These are phyloP conservation scores for Baryphthengus martii DNA, from an alignment of 2,113 vertebrate species.

Conservation along the genomic window DNA sequence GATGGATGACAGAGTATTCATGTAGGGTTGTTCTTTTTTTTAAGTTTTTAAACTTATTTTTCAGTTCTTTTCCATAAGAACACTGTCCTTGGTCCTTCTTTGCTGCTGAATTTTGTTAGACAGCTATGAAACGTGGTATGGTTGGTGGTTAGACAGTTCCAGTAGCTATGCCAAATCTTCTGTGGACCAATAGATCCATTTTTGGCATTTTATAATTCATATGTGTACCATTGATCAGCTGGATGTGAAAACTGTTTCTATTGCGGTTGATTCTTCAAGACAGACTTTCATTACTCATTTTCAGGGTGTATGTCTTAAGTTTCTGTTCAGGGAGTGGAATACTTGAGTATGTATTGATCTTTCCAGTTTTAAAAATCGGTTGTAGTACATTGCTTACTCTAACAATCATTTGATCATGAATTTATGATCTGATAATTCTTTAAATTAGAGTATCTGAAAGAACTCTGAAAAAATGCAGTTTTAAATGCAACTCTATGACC, in stretches of 20 bases:
- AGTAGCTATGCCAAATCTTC: background rate
- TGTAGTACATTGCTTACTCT: background rate
- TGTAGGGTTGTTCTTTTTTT: background rate
- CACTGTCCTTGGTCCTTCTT: background rate
- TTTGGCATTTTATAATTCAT: background rate
- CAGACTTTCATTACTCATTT: background rate
- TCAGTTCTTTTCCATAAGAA: background rate
- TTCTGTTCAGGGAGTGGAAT: background rate
- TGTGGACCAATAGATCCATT: background rate
- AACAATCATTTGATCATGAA: background rate
- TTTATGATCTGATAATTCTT: background rate
- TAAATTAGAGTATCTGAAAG: background rate
- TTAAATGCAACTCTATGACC: background rate
- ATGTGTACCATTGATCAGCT: background rate
- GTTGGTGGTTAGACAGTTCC: background rate
- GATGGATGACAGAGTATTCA: background rate
- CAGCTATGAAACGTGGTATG: background rate
- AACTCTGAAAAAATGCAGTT: background rate
- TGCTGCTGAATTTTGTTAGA: background rate
- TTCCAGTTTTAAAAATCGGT: background rate
- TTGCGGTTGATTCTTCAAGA: background rate
- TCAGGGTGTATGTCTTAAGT: rapidly evolving
- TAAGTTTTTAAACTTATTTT: background rate
- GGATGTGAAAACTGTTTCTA: background rate
- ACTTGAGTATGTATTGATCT: background rate